Percentiles rank a stretch among this genome's conserved stretches.
Conservation (phyloP, 35 echinoderm and acorn worm species). For the Acanthaster planci region DNA sequence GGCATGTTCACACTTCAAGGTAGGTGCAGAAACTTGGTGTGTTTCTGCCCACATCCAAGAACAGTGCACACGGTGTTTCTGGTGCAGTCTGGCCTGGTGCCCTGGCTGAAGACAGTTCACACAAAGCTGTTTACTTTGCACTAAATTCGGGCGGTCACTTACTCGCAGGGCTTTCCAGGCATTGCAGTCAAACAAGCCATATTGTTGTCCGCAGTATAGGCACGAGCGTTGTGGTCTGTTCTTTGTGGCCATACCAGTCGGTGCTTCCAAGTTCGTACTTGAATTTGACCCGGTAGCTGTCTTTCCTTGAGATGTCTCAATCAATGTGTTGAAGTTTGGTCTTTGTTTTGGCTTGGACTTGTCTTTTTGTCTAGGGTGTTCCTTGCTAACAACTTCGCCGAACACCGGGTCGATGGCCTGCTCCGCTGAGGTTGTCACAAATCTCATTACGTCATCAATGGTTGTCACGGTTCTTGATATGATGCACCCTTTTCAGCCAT, state of each 20-base stretch:
- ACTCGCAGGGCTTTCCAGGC: not conserved
- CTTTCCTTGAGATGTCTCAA: not conserved
- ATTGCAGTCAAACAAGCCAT: not conserved
- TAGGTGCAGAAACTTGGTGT: slow-evolving; percentile 57
- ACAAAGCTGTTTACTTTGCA: not conserved
- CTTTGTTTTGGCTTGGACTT: not conserved
- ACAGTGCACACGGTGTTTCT: slow-evolving; percentile 16
- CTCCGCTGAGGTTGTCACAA: not conserved
- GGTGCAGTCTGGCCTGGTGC: not conserved
- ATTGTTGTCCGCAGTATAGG: not conserved
- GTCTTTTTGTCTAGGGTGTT: not conserved
- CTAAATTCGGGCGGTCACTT: not conserved
- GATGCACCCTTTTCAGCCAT: too few relatives aligned
- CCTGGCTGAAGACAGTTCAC: not conserved
- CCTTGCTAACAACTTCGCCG: not conserved
- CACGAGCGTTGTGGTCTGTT: not conserved
- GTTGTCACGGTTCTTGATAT: too few relatives aligned
- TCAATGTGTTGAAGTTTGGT: not conserved
- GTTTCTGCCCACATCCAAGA: slow-evolving; percentile 31
- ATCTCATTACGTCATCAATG: not conserved
- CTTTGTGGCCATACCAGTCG: too few relatives aligned
- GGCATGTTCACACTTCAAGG: too few relatives aligned
- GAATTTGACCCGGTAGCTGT: not conserved
- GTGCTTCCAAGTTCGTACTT: too few relatives aligned
- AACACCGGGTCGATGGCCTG: not conserved